Evolutionary conservation across 2,888 invertebrate species (phyloP), one percentile per base, ranked within the genome.

Genomic region (Mesorhabditis sp.): DNA sequence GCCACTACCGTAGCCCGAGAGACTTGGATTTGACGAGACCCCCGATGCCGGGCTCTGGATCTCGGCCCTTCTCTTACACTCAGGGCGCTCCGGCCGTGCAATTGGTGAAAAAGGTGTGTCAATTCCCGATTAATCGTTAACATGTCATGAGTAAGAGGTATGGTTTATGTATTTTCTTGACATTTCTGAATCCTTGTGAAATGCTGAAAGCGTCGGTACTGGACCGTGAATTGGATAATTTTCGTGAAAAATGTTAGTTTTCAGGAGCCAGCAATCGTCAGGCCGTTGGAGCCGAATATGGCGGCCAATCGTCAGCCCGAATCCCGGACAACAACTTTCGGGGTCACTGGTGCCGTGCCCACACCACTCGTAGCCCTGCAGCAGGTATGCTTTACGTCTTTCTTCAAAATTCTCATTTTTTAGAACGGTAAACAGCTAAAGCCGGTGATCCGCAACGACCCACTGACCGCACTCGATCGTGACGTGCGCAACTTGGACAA

Each of bases 401-500:
- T 41, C 62, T 28, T 62, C 62, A 62, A 15, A 62, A 41, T 62
- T 41, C 62, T 62, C 62, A 62, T 28, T 62, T 41, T 62, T 41
- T 62, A 15, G 75, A 74, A 75, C 76, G 45, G 76, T 76, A 42
- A 68, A 75, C 74, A 10, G 10, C 10, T 13, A 2, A 58, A 58
- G 58, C 10, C 10, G 28, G 28, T 28, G 28, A 28, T 28, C 28
- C 28, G 28, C 28, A 28, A 28, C 28, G 15, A 45, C 28, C 42
- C 62, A 28, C 5, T 58, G 5, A 43, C n/a, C 41, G 42, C 64
- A 62, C n/a, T 45, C 50, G 61, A 70, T 66, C 61, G 72, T 71
- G 13, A 45, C 64, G 10, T 42, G 42, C 6, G 62, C 5, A 50
- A 13, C 45, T 15, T 58, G 28, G 13, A 28, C n/a, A 66, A 10